Conservation (phyloP, 2,113 vertebrate genomes). For the Archilochus colubris region DNA sequence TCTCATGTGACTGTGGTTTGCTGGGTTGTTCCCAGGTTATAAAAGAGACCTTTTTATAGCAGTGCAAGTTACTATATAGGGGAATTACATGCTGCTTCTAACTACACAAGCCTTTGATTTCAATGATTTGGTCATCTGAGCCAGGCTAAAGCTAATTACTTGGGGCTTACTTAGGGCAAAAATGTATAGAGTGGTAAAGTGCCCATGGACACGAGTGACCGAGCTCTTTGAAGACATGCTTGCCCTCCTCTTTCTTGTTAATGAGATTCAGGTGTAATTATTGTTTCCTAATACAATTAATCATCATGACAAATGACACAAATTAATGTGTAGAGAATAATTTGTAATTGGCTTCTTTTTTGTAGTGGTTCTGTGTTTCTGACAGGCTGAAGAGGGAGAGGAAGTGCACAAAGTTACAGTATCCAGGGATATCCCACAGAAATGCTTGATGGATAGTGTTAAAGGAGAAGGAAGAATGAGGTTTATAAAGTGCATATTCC, state of each 20-base stretch:
- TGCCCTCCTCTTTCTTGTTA: conserved; percentile 7
- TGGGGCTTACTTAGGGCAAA: neutral
- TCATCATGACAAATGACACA: conserved; percentile 66
- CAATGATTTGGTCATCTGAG: neutral
- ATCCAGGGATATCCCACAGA: conserved; percentile 67
- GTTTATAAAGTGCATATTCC: conserved; percentile 66
- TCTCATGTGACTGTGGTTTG: conserved; percentile 1
- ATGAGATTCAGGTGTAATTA: neutral
- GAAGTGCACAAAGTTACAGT: conserved; percentile 58
- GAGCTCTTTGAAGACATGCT: neutral
- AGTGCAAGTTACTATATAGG: neutral
- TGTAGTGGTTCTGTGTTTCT: neutral
- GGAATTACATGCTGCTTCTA: conserved; percentile 7
- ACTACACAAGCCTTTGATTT: conserved; percentile 19
- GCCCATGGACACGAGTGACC: neutral
- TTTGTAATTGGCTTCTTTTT: conserved; percentile 50
- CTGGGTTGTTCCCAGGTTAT: neutral
- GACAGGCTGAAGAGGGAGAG: conserved; percentile 30
- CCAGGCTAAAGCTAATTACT: conserved; percentile 35
- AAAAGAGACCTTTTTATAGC: neutral
- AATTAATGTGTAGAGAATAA: conserved; percentile 43
- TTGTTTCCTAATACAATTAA: conserved; percentile 36
- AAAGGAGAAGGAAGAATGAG: conserved; percentile 61
- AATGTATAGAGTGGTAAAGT: neutral
- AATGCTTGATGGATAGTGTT: conserved; percentile 67